A percentile compares a stretch with the other conserved stretches of the same genome.
phyloP scores from a whole-genome alignment of 1,140 invertebrate species.

The Telenomus remus region DNA sequence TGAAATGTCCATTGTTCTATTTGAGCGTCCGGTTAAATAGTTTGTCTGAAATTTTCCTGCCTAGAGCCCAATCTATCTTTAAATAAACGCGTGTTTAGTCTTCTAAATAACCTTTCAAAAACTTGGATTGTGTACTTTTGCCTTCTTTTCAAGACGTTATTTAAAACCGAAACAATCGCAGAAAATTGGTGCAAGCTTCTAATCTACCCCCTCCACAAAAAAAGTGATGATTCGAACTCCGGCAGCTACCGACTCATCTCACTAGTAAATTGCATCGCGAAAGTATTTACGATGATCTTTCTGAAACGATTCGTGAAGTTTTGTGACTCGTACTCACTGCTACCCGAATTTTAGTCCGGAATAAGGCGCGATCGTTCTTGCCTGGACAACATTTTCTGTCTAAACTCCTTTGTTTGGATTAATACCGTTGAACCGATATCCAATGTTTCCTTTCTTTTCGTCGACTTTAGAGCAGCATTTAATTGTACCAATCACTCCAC shows the following conservation, averaged over 20 bases:
- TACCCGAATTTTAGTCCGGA: conserved; percentile 9
- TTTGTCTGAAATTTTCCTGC: too few relatives aligned
- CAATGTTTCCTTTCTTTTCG: conserved; percentile 1
- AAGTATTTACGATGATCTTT: too few relatives aligned
- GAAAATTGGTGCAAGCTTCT: too few relatives aligned
- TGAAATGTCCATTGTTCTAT: too few relatives aligned
- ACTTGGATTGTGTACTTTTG: conserved; percentile 3
- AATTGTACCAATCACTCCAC: background rate
- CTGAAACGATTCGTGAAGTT: too few relatives aligned
- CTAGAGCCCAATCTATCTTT: too few relatives aligned
- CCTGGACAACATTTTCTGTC: conserved; percentile 17
- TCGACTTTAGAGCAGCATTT: too few relatives aligned
- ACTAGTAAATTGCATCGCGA: too few relatives aligned
- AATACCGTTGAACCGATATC: conserved; percentile 36
- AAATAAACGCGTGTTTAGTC: too few relatives aligned
- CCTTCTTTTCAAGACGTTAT: background rate
- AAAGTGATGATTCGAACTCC: background rate
- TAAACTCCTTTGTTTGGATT: background rate
- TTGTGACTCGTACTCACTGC: too few relatives aligned
- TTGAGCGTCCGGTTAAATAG: too few relatives aligned
- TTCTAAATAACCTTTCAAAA: conserved; percentile 1
- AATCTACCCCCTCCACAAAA: conserved; percentile 11
- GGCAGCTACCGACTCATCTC: conserved; percentile 11
- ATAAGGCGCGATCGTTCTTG: conserved; percentile 2
- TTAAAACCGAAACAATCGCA: background rate